A percentile compares a stretch with the other conserved stretches of the same genome.
Evolutionary conservation across 1,140 invertebrate species (phyloP).

Genomic region (Bursaphelenchus mucronatus): DNA sequence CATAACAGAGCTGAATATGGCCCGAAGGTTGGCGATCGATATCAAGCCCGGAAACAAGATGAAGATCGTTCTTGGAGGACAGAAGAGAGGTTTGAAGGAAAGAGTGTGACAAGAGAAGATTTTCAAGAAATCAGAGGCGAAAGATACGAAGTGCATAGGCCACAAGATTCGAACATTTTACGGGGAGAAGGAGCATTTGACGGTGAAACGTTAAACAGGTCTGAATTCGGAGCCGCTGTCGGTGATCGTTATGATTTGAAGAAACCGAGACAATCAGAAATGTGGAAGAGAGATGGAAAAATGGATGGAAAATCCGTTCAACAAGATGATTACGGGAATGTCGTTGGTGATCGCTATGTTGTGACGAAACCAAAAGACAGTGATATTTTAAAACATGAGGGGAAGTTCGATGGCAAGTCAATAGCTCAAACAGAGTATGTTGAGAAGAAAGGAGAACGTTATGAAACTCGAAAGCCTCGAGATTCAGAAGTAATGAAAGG

Average conservation of each 20-base stretch:
- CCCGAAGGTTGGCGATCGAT: slow-evolving; percentile 29
- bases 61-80: slow-evolving; percentile 33
- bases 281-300: slow-evolving; percentile 30
- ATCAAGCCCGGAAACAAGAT: slow-evolving; percentile 25
- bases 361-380: slow-evolving; percentile 10
- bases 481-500: slow-evolving; percentile 7
- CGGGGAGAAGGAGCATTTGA: slow-evolving; percentile 30
- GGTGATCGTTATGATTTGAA: slow-evolving; percentile 32
- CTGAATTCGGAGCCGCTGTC: slow-evolving; percentile 14
- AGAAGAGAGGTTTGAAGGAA: slow-evolving; percentile 18
- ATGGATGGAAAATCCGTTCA: slow-evolving; percentile 42
- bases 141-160: slow-evolving; percentile 20
- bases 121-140: slow-evolving; percentile 25
- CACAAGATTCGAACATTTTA: slow-evolving; percentile 25
- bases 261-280: slow-evolving; percentile 28
- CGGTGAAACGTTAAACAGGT: background rate
- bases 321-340: slow-evolving; percentile 21
- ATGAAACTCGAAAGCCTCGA: slow-evolving; percentile 19
- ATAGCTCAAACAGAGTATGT: slow-evolving; percentile 31
- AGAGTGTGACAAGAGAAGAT: slow-evolving; percentile 27
- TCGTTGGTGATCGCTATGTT: slow-evolving; percentile 22
- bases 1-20: slow-evolving; percentile 29
- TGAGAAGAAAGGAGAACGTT: slow-evolving; percentile 30
- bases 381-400: slow-evolving; percentile 16
- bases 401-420: slow-evolving; percentile 26